These are phyloP conservation scores for Antheraea yamamai DNA, from an alignment of 2,888 invertebrate species.

Conservation along the genomic window DNA sequence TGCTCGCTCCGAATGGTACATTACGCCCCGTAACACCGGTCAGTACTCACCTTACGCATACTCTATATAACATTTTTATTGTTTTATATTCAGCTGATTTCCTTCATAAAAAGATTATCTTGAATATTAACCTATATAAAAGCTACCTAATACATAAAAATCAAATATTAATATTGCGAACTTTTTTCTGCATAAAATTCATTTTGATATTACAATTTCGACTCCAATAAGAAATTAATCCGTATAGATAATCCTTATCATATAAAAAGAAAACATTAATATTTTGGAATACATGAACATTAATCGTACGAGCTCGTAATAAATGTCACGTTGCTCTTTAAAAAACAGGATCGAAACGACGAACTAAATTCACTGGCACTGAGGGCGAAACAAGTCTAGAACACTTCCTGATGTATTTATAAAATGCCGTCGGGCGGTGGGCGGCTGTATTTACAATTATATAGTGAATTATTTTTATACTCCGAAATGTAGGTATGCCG, in stretches of 20 bases:
- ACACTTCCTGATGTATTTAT: constrained; percentile 63
- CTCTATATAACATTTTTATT: background rate
- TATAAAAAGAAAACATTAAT: constrained; percentile 42
- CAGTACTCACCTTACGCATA: too few species aligned
- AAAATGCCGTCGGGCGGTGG: constrained; percentile 45
- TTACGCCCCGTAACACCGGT: too few species aligned
- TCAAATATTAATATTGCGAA: too few species aligned
- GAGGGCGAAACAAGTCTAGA: constrained; percentile 69
- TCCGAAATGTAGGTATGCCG: constrained; percentile 3
- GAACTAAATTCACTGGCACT: constrained; percentile 62
- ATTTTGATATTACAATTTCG: too few species aligned
- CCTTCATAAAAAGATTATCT: background rate
- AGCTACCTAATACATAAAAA: too few species aligned
- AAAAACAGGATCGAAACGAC: constrained; percentile 61
- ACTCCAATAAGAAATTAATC: too few species aligned
- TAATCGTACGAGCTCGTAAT: constrained; percentile 40
- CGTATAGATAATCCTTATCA: constrained; percentile 8
- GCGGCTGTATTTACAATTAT: constrained; percentile 20
- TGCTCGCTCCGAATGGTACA: too few species aligned
- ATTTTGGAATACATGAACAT: constrained; percentile 16
- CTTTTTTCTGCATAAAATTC: too few species aligned
- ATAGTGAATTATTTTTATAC: constrained; percentile 17
- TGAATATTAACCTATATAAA: background rate
- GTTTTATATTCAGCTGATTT: background rate
- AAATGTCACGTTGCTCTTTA: constrained; percentile 78